Evolutionary conservation across 2,797 vertebrate genomes (phyloP).

Genomic region (Adrianichthys oophorus): DNA sequence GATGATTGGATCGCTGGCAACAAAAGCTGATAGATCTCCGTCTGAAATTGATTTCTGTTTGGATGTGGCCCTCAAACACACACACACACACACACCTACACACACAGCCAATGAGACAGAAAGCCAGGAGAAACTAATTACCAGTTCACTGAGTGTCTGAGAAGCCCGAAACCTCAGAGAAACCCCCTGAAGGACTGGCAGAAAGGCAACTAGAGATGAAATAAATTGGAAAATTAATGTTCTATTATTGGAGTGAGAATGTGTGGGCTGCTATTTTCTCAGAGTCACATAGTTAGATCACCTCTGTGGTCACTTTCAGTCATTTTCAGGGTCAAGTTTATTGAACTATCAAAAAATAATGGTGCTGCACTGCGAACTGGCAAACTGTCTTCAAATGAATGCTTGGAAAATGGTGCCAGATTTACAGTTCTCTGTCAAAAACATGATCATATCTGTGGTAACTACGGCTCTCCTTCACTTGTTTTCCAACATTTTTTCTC

Average conservation of each 20-base stretch:
- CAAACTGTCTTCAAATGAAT: constrained; percentile 17
- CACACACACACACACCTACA: constrained; percentile 20
- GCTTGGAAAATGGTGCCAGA: neutral
- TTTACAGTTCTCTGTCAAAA: neutral
- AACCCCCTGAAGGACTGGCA: constrained; percentile 71
- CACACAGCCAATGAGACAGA: constrained; percentile 45
- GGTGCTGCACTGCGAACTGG: constrained; percentile 2
- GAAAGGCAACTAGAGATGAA: constrained; percentile 59
- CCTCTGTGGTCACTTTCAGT: constrained; percentile 38
- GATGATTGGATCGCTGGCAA: constrained; percentile 74
- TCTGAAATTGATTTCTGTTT: constrained; percentile 76
- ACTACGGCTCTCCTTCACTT: too few species aligned
- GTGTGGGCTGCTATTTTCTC: constrained; percentile 37
- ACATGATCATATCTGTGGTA: too few species aligned
- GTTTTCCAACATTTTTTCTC: too few species aligned
- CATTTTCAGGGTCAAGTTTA: constrained; percentile 31
- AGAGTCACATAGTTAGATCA: constrained; percentile 51
- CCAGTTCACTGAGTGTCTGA: constrained; percentile 67
- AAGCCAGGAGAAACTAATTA: constrained; percentile 72
- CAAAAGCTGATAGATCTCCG: constrained; percentile 73
- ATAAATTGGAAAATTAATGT: constrained; percentile 73
- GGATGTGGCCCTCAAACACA: constrained; percentile 51
- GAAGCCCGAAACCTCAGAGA: constrained; percentile 65
- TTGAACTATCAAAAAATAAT: constrained; percentile 30
- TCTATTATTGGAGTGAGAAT: constrained; percentile 59